These are phyloP conservation scores for Ophthalmolycus amberensis DNA, from an alignment of 2,113 vertebrate species.

Conservation along the genomic window DNA sequence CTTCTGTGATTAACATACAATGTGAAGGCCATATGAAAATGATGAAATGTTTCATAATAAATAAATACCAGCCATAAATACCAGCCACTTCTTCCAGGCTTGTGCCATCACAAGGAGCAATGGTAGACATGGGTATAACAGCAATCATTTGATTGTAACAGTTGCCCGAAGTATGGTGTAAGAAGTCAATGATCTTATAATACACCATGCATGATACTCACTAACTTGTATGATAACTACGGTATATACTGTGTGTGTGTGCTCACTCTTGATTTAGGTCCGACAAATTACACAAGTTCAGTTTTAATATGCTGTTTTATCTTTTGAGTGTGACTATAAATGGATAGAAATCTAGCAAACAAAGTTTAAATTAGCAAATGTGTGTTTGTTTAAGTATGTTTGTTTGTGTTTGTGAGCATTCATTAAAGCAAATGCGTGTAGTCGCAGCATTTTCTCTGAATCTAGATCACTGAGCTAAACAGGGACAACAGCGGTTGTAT, in stretches of 20 bases:
- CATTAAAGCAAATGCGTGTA: slow-evolving; percentile 40
- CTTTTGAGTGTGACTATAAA: background rate
- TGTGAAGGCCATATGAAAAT: slow-evolving; percentile 26
- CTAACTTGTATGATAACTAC: background rate
- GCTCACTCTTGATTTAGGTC: background rate
- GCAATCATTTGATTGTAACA: background rate
- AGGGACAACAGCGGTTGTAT: slow-evolving; percentile 45
- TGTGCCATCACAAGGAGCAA: background rate
- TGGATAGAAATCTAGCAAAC: slow-evolving; percentile 18
- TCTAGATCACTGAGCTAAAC: slow-evolving; percentile 61
- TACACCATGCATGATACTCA: background rate
- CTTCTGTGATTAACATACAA: background rate
- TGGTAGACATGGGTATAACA: background rate
- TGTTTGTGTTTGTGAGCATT: slow-evolving; percentile 17
- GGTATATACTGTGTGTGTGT: background rate
- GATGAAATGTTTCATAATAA: background rate
- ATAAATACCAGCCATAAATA: background rate
- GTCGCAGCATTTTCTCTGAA: slow-evolving; percentile 59
- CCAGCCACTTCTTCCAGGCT: background rate
- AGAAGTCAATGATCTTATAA: background rate
- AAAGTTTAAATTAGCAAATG: slow-evolving; percentile 16
- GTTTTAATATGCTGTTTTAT: background rate
- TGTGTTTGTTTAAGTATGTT: slow-evolving; percentile 2
- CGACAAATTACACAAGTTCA: background rate
- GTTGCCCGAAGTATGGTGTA: background rate